Evolutionary conservation across 37 sponge, comb jelly and placozoan species (phyloP).

Genomic region (Ianthella basta): DNA sequence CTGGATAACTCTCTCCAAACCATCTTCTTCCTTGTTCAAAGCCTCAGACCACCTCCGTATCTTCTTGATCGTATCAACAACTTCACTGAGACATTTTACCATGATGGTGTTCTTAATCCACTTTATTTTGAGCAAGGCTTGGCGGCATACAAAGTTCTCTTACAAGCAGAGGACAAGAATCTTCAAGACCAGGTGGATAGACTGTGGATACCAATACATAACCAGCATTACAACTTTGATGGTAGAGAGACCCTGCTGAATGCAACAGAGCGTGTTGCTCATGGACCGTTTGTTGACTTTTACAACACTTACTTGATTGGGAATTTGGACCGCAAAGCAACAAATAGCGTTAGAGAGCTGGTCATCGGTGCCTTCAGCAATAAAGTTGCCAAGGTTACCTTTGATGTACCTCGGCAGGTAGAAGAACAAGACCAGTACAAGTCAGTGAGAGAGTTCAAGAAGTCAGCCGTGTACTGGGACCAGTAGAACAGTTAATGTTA

Average conservation of each 20-base stretch:
- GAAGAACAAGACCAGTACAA: not conserved
- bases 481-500: too few relatives aligned
- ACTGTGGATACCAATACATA: slow-evolving; percentile 55
- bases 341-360: too few relatives aligned
- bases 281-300: slow-evolving; percentile 32
- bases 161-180: slow-evolving; percentile 40
- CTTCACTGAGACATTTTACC: slow-evolving; percentile 47
- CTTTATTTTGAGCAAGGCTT: not conserved
- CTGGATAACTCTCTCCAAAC: slow-evolving; percentile 13
- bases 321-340: too few relatives aligned
- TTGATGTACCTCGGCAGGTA: too few relatives aligned
- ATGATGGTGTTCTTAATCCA: not conserved
- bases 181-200: slow-evolving; percentile 45
- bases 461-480: slow-evolving; percentile 2
- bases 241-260: slow-evolving; percentile 24
- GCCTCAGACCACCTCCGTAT: slow-evolving; percentile 43
- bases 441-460: not conserved
- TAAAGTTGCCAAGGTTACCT: too few relatives aligned
- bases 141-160: not conserved
- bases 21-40: slow-evolving; percentile 72
- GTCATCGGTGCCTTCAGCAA: too few relatives aligned
- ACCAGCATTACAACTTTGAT: slow-evolving; percentile 58
- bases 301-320: slow-evolving; percentile 42
- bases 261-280: slow-evolving; percentile 13
- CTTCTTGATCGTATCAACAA: slow-evolving; percentile 42